Evolutionary conservation across 2,113 vertebrate genomes (phyloP), one percentile per base, ranked within the genome.

Genomic region (Cisticola juncidis): DNA sequence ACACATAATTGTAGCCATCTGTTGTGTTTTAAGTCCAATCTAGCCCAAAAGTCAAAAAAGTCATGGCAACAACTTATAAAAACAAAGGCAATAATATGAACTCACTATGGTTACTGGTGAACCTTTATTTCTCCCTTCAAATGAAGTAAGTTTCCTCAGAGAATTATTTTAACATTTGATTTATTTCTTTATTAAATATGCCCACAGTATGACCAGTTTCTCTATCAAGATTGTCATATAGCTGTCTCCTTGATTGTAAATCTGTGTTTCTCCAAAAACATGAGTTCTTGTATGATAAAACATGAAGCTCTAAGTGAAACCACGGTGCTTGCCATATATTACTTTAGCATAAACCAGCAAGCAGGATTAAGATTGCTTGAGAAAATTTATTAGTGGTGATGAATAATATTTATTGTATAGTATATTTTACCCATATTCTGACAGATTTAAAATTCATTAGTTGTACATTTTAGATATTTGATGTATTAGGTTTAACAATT

Each of bases 1-100:
- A 97, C 95, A 95, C 95, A 81, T 98, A 98, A 98, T 98, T 84
- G 26, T 97, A 97, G 97, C 98, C 98, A 98, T 98, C 97, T 98
- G 98, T 97, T 98, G 96, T 97, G 92, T 97, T 98, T 98, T 97
- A 97, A 98, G 95, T 97, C 91, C 91, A 98, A 96, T 96, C 80
- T 97, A 97, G 95, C 95, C 95, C 96, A 73, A 97, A 97, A 98
- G 96, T 98, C 92, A 97, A 96, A 96, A 97, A 97, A 98, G 97
- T 97, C 96, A 97, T 97, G 93, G 97, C 95, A 98, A 98, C 97
- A 97, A 97, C 95, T 98, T 97, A 95, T 90, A 95, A 98, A 98
- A 98, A 98, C 97, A 98, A 98, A 90, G 94, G 90, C 86, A 98
- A 95, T 97, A 98, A 98, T 98, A 97, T 92, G 97, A 98, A 93